Percentiles rank a stretch among this genome's conserved stretches.
phyloP scores from a whole-genome alignment of 2,113 vertebrate genomes.

The Melierax canorus region DNA sequence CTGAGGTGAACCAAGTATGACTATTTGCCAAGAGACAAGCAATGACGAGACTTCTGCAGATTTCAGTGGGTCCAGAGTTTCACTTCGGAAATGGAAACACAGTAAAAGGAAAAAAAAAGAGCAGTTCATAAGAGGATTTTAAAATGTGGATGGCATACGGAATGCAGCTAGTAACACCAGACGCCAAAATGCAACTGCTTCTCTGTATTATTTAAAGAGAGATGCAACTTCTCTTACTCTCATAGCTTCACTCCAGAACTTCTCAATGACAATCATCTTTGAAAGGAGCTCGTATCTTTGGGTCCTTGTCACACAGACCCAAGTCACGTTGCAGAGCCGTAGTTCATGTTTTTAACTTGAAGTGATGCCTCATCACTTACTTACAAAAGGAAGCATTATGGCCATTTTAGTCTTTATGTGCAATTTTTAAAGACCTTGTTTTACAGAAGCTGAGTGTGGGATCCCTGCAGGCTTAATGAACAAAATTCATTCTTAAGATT shows the following conservation, averaged over 20 bases:
- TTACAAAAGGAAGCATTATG: neutral
- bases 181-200: neutral
- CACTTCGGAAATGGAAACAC: neutral
- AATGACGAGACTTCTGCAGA: neutral
- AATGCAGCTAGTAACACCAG: neutral
- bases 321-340: neutral
- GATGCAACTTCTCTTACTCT: neutral
- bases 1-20: neutral
- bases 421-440: conserved; percentile 16
- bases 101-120: neutral
- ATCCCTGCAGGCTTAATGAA: conserved; percentile 19
- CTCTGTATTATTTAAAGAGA: neutral
- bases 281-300: neutral
- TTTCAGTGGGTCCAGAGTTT: neutral
- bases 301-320: neutral
- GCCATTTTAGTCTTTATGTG: neutral
- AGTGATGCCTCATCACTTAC: neutral
- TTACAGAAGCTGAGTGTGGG: neutral
- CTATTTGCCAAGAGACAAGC: neutral
- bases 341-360: neutral
- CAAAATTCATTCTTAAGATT: conserved; percentile 37
- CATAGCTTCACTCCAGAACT: neutral
- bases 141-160: neutral
- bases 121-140: neutral
- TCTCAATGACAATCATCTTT: neutral